These are phyloP conservation scores for Drosophila pseudoobscura DNA, from an alignment of 1,140 invertebrate species.

Conservation along the genomic window DNA sequence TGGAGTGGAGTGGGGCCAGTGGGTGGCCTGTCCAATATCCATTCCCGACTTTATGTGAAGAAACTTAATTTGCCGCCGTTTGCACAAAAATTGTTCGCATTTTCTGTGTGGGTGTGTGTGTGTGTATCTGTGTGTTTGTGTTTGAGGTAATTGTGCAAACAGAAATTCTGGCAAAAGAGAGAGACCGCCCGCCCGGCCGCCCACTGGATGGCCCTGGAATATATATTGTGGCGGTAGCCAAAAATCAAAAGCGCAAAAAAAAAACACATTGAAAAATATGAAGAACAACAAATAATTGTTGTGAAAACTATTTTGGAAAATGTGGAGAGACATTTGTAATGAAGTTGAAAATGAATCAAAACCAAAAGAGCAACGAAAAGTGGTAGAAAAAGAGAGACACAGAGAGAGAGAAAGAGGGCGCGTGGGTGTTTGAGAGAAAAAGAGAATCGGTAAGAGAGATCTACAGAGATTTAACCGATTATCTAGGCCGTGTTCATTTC, in stretches of 20 bases:
- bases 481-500: too few species aligned
- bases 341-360: slow-evolving; percentile 6
- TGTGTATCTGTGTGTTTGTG: slow-evolving; percentile 24
- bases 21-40: slow-evolving; percentile 41
- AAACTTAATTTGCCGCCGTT: slow-evolving; percentile 77
- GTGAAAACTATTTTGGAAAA: slow-evolving; percentile 15
- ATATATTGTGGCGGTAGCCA: slow-evolving; percentile 20
- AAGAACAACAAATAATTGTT: neutral
- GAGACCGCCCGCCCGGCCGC: neutral
- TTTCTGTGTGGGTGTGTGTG: slow-evolving; percentile 10
- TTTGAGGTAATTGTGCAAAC: slow-evolving; percentile 70
- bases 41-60: slow-evolving; percentile 66
- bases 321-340: slow-evolving; percentile 6
- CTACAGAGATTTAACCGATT: slow-evolving; percentile 33
- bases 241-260: slow-evolving; percentile 28
- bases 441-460: slow-evolving; percentile 8
- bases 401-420: neutral
- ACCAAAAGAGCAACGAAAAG: neutral
- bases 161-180: slow-evolving; percentile 31
- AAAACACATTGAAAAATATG: slow-evolving; percentile 37
- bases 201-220: slow-evolving; percentile 16
- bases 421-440: neutral
- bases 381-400: neutral
- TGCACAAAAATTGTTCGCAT: slow-evolving; percentile 60
- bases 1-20: neutral